Evolutionary conservation across 2,113 vertebrate genomes (phyloP).

Genomic region (Alligator sinensis): DNA sequence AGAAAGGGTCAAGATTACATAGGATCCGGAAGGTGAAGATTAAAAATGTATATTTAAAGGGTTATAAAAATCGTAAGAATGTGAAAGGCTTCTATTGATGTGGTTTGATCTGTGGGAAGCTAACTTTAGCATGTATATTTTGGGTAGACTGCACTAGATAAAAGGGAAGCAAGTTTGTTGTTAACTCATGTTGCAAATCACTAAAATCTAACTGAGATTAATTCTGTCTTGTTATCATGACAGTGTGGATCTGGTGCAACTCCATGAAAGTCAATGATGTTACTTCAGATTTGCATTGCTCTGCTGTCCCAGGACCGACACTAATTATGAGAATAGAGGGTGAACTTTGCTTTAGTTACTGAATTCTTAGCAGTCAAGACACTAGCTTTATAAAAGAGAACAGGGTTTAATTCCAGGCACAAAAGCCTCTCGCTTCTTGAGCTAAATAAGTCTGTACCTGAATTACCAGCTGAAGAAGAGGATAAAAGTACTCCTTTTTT

Average conservation of each 20-base stretch:
- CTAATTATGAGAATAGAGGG: neutral
- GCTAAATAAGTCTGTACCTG: neutral
- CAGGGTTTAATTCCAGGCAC: neutral
- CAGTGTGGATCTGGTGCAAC: neutral
- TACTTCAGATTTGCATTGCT: neutral
- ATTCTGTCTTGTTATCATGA: neutral
- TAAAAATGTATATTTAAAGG: neutral
- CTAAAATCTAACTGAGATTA: neutral
- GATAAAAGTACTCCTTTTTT: neutral
- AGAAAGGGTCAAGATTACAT: neutral
- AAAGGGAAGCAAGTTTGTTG: neutral
- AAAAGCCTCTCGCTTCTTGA: neutral
- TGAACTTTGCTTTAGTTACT: neutral
- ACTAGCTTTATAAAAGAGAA: neutral
- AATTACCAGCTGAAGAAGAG: neutral
- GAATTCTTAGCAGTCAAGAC: neutral
- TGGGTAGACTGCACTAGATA: neutral
- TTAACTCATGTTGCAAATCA: accelerated
- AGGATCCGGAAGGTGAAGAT: neutral
- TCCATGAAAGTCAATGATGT: neutral
- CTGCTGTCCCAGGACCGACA: neutral
- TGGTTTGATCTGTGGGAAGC: neutral
- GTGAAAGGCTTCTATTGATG: neutral
- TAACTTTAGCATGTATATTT: neutral
- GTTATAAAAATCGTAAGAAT: neutral